phyloP scores from a whole-genome alignment of 2,113 vertebrate genomes.

The Mus pahari region DNA sequence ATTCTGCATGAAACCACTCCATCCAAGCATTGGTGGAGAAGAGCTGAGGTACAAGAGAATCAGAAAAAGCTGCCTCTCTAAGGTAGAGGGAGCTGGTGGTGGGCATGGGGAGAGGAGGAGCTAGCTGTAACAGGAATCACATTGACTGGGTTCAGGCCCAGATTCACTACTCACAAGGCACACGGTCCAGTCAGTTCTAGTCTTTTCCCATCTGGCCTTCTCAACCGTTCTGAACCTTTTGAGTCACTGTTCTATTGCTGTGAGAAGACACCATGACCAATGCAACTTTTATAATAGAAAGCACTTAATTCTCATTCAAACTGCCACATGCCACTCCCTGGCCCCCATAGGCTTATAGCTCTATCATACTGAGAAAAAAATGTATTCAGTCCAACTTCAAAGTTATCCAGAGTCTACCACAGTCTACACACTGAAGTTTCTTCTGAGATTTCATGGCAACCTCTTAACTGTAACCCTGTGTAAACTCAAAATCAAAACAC shows the following conservation, averaged over 20 bases:
- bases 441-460: neutral
- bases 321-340: neutral
- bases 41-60: neutral
- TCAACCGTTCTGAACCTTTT: neutral
- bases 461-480: neutral
- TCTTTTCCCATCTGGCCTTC: neutral
- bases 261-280: neutral
- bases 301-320: neutral
- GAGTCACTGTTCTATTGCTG: neutral
- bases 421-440: neutral
- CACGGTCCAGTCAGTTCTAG: no score
- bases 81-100: neutral
- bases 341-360: neutral
- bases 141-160: rapidly evolving
- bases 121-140: neutral
- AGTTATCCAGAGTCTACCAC: no score
- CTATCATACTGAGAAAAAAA: neutral
- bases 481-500: neutral
- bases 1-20: neutral
- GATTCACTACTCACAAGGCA: neutral
- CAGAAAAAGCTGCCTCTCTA: neutral
- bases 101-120: neutral
- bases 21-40: neutral
- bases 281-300: neutral
- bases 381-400: neutral